phyloP scores from a whole-genome alignment of 1,140 invertebrate species.

The Drosophila lacertosa region DNA sequence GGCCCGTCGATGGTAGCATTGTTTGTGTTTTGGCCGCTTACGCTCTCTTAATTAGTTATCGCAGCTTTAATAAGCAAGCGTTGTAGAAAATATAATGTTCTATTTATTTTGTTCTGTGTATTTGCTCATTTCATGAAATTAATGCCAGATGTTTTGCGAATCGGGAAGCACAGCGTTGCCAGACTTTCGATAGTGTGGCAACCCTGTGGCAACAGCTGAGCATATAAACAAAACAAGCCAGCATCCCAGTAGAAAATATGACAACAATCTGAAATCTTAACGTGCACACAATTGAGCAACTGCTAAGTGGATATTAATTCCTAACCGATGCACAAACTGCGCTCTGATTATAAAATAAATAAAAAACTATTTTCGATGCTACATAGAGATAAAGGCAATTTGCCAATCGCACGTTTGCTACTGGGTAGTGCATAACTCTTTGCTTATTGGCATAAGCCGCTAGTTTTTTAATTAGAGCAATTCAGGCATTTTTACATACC shows the following conservation, averaged over 20 bases:
- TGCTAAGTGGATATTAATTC: not conserved
- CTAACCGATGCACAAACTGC: too few relatives aligned
- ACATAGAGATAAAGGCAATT: not conserved
- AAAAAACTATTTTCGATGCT: not conserved
- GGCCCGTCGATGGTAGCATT: conserved; percentile 94
- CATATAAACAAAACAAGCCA: conserved; percentile 29
- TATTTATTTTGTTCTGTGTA: conserved; percentile 41
- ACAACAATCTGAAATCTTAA: not conserved
- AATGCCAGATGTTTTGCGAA: conserved; percentile 36
- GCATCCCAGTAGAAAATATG: conserved; percentile 24
- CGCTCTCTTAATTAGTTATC: not conserved
- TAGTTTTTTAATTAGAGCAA: not conserved
- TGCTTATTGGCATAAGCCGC: not conserved
- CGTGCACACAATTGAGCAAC: not conserved
- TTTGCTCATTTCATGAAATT: conserved; percentile 54
- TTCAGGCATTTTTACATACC: too few relatives aligned
- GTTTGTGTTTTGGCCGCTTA: conserved; percentile 1
- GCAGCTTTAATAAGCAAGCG: conserved; percentile 30
- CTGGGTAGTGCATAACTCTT: not conserved
- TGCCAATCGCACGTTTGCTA: not conserved
- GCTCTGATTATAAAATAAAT: too few relatives aligned
- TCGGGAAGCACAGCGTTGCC: conserved; percentile 27
- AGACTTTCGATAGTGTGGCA: conserved; percentile 31
- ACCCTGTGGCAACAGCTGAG: conserved; percentile 40
- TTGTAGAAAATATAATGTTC: conserved; percentile 35